phyloP scores from a whole-genome alignment of 2,888 invertebrate genomes.

The Nephrotoma flavescens region DNA sequence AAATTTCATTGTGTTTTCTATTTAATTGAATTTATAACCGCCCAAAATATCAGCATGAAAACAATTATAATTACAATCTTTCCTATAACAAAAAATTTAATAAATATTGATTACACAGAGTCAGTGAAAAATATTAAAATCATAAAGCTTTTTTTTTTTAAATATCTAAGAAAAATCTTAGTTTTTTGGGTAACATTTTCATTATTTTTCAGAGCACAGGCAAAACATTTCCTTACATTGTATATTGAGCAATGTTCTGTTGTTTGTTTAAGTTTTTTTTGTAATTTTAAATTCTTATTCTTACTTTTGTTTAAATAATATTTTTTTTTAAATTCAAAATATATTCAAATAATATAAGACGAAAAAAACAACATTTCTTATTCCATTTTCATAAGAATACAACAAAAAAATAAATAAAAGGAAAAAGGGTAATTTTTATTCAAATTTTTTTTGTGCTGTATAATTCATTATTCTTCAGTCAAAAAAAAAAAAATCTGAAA shows the following conservation, averaged over 20 bases:
- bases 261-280: neutral
- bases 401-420: neutral
- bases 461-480: neutral
- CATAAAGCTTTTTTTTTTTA: neutral
- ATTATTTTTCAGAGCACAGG: neutral
- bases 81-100: neutral
- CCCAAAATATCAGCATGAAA: neutral
- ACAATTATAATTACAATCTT: neutral
- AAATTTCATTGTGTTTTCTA: neutral
- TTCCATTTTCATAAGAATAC: neutral
- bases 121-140: neutral
- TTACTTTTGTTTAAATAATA: neutral
- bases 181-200: neutral
- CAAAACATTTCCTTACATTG: neutral
- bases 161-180: neutral
- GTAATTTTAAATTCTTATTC: neutral
- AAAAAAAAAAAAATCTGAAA: neutral
- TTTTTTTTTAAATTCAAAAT: neutral
- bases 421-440: neutral
- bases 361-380: neutral
- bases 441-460: neutral
- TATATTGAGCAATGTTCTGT: neutral
- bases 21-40: neutral
- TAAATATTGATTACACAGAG: neutral
- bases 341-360: neutral